A percentile compares a stretch with the other conserved stretches of the same genome.
Evolutionary conservation across 2,888 invertebrate species (phyloP).

Genomic region (Synanthedon vespiformis): DNA sequence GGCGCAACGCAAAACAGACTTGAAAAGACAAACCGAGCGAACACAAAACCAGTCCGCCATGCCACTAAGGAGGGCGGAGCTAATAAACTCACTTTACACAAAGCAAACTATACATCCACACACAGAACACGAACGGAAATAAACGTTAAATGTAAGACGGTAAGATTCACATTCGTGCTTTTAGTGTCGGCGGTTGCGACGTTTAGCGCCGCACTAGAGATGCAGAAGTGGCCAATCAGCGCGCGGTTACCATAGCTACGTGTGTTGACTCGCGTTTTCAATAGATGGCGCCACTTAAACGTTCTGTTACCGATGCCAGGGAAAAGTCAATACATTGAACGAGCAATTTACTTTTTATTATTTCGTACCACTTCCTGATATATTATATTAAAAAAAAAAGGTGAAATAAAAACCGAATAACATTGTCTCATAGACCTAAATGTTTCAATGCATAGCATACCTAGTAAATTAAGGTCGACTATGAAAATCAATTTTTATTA

Average conservation of each 20-base stretch:
- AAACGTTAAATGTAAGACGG: slow-evolving; percentile 18
- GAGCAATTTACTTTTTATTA: too few species aligned
- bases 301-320: too few species aligned
- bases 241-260: slow-evolving; percentile 56
- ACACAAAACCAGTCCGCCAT: slow-evolving; percentile 53
- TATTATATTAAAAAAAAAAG: too few species aligned
- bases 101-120: slow-evolving; percentile 17
- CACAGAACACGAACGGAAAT: slow-evolving; percentile 19
- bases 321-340: too few species aligned
- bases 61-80: slow-evolving; percentile 58
- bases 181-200: slow-evolving; percentile 24
- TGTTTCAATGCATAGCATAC: too few species aligned
- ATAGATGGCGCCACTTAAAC: slow-evolving; percentile 45
- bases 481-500: too few species aligned
- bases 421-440: too few species aligned
- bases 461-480: too few species aligned
- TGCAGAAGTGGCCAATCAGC: slow-evolving; percentile 60
- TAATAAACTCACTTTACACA: slow-evolving; percentile 35
- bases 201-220: slow-evolving; percentile 19
- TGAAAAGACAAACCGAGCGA: slow-evolving; percentile 44
- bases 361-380: too few species aligned
- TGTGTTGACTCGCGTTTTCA: slow-evolving; percentile 19
- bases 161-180: slow-evolving; percentile 37
- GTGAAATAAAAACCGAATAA: too few species aligned
- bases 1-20: slow-evolving; percentile 24